Percentiles rank a stretch among this genome's conserved stretches.
These are phyloP conservation scores for Ammospiza maritima DNA, from an alignment of 2,797 vertebrate genomes.

Conservation along the genomic window DNA sequence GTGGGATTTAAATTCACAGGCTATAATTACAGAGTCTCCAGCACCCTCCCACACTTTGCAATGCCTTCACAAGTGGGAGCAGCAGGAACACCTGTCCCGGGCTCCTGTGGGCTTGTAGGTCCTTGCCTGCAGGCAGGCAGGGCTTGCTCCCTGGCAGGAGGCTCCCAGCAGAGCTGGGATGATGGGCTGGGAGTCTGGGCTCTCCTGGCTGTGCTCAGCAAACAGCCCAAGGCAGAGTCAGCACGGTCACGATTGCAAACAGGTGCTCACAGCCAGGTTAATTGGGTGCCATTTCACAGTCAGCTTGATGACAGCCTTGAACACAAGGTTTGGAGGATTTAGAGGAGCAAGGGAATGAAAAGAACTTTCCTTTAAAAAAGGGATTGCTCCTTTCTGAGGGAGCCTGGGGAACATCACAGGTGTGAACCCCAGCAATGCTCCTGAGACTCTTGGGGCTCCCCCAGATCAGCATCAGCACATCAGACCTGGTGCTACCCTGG, in stretches of 20 bases:
- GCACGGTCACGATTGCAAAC: background rate
- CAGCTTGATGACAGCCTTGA: background rate
- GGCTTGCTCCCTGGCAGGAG: background rate
- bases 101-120: background rate
- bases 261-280: slow-evolving; percentile 7
- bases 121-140: background rate
- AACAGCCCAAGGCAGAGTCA: background rate
- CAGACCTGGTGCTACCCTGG: background rate
- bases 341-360: background rate
- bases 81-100: slow-evolving; percentile 17
- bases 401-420: background rate
- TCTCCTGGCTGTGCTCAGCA: fast-evolving
- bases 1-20: slow-evolving; percentile 38
- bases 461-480: background rate
- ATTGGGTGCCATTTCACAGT: background rate
- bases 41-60: slow-evolving; percentile 42
- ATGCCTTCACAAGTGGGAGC: slow-evolving; percentile 3
- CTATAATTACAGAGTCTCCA: slow-evolving; percentile 7
- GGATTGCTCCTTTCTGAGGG: background rate
- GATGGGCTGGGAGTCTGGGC: background rate
- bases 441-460: background rate
- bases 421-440: background rate
- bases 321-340: background rate
- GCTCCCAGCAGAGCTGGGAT: slow-evolving; percentile 1
- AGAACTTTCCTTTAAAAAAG: background rate